Percentiles rank a stretch among this genome's conserved stretches.
These are phyloP conservation scores for Rotaria magnacalcarata DNA, from an alignment of 2,888 invertebrate species.

Conservation along the genomic window DNA sequence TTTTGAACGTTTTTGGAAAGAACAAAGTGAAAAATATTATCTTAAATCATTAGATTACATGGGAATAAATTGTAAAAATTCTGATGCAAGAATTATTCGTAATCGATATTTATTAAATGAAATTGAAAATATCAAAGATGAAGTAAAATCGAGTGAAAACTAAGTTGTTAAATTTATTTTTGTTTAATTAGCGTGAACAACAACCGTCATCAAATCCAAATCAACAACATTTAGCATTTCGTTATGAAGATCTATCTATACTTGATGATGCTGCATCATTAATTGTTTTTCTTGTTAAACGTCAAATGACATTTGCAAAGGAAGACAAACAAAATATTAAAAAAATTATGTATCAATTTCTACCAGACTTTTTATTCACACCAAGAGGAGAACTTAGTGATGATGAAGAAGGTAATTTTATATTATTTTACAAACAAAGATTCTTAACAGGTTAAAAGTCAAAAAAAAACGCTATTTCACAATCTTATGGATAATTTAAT, in stretches of 20 bases:
- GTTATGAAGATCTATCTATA: conserved; percentile 67
- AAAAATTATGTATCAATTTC: conserved; percentile 77
- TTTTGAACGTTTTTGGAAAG: conserved; percentile 95
- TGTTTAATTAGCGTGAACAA: neutral
- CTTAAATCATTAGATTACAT: conserved; percentile 94
- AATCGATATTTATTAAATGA: conserved; percentile 90
- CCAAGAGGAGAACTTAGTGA: conserved; percentile 84
- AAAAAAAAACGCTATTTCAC: no score
- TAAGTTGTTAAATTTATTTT: neutral
- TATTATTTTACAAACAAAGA: no score
- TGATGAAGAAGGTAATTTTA: conserved; percentile 66
- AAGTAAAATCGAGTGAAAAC: neutral
- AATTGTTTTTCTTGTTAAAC: conserved; percentile 89
- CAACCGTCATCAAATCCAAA: neutral
- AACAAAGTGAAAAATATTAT: conserved; percentile 96
- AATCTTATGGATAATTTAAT: no score
- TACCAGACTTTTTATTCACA: conserved; percentile 87
- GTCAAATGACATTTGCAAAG: conserved; percentile 73
- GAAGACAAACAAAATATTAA: conserved; percentile 93
- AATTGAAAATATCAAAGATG: conserved; percentile 72
- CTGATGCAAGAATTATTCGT: conserved; percentile 83
- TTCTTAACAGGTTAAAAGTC: no score
- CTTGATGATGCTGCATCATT: conserved; percentile 89
- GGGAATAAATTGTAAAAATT: conserved; percentile 93
- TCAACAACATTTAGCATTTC: conserved; percentile 58